Evolutionary conservation across 2,888 invertebrate genomes (phyloP).

Genomic region (Aphelenchoides bicaudatus): DNA sequence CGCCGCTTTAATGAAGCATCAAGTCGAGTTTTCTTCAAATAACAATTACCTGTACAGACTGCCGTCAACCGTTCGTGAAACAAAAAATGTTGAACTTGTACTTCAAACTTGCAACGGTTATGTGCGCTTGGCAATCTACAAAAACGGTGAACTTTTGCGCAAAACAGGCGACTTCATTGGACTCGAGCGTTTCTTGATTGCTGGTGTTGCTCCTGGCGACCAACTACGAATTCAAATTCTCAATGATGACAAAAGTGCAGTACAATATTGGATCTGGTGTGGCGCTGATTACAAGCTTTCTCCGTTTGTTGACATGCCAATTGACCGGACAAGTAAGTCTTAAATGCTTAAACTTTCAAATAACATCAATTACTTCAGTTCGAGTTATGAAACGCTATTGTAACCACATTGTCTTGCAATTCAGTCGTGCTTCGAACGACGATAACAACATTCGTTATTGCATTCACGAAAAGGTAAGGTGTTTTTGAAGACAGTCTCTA

Average conservation of each 20-base stretch:
- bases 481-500: background rate
- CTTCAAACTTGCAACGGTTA: slow-evolving; percentile 48
- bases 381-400: slow-evolving; percentile 18
- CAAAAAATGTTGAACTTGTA: slow-evolving; percentile 29
- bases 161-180: slow-evolving; percentile 44
- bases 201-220: slow-evolving; percentile 39
- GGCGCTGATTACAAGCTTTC: slow-evolving; percentile 38
- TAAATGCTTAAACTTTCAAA: too few species aligned
- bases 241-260: slow-evolving; percentile 41
- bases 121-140: slow-evolving; percentile 41
- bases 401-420: slow-evolving; percentile 26
- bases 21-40: background rate
- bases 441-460: slow-evolving; percentile 22
- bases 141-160: slow-evolving; percentile 40
- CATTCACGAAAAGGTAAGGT: slow-evolving; percentile 13
- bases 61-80: background rate
- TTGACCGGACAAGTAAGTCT: slow-evolving; percentile 46
- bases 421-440: slow-evolving; percentile 38
- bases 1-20: background rate
- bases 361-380: too few species aligned
- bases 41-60: slow-evolving; percentile 4
- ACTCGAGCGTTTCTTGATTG: slow-evolving; percentile 40
- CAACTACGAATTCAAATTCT: slow-evolving; percentile 42
- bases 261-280: slow-evolving; percentile 36
- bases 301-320: slow-evolving; percentile 48